Evolutionary conservation across 1,140 invertebrate genomes (phyloP).

Genomic region (Drosophila dunni): DNA sequence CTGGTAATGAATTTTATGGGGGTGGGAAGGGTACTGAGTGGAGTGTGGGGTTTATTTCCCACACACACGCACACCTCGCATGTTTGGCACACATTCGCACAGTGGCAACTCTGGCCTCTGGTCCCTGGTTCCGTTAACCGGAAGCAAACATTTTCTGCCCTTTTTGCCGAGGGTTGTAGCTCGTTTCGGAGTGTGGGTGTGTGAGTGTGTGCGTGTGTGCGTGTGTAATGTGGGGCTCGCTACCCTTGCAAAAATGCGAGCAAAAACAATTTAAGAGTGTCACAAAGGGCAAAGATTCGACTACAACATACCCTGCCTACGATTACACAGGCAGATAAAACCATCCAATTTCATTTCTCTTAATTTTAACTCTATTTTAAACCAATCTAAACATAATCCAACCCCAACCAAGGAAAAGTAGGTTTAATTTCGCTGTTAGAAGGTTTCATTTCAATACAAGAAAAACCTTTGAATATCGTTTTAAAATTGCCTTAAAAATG

Average conservation of each 20-base stretch:
- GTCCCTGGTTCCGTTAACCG: conserved; percentile 35
- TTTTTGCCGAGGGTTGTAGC: conserved; percentile 9
- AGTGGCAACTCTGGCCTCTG: conserved; percentile 42
- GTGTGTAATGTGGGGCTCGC: background rate
- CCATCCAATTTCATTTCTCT: too few relatives aligned
- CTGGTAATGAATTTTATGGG: conserved; percentile 77
- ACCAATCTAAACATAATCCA: too few relatives aligned
- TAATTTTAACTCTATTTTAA: too few relatives aligned
- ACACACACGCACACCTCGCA: conserved; percentile 47
- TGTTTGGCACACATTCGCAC: conserved; percentile 77
- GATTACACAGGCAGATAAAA: too few relatives aligned
- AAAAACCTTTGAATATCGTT: background rate
- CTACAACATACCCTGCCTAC: background rate
- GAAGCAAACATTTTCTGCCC: conserved; percentile 74
- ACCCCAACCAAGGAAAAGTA: too few relatives aligned
- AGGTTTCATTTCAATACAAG: too few relatives aligned
- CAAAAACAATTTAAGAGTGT: background rate
- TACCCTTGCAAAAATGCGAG: conserved; percentile 38
- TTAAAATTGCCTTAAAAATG: background rate
- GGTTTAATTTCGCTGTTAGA: too few relatives aligned
- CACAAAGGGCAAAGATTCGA: background rate
- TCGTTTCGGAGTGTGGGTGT: conserved; percentile 9
- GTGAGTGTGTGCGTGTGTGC: conserved; percentile 2
- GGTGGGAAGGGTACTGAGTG: conserved; percentile 11
- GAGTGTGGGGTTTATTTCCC: background rate